Base-by-base conservation (phyloP, 2,113 vertebrate species). In the Hippocampus barbouri region DNA sequence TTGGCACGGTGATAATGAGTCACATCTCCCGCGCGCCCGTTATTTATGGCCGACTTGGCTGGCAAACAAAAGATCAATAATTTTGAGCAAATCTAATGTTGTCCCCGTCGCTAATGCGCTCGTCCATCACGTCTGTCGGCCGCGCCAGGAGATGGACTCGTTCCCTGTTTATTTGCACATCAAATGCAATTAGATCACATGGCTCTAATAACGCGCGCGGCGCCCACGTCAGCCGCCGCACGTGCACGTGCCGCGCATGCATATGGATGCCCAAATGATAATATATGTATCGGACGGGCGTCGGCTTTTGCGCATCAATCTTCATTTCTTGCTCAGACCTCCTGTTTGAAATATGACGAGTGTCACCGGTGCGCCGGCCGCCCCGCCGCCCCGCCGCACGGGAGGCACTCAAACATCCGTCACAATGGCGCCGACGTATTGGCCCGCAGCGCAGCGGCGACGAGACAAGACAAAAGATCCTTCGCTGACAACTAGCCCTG, bases 71-170 rank as follows among this genome's bases (percentile, higher is more conserved):
- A 93, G 93, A 93, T 93, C 93, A 92, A 93, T 93, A 93, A 93
- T 93, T 93, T 93, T 92, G 89, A 93, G 93, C 93, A 93, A 92
- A 93, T 93, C 91, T 92, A 92, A 92, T 93, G 91, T 93, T 92
- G 91, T 93, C 90, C 87, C 89, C 87, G 87, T 84, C 83, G 84
- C 91, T 93, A 93, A 93, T 93, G 92, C 74, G 90, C 89, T 93
- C 91, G 89, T 93, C 91, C 91, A 92, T 93, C 93, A 93, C 88
- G 82, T 86, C 91, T 92, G 92, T 89, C 91, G 91, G 88, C 90
- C 88, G 87, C 87, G 85, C 83, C 89, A 88, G 86, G 89, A 91
- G 91, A 91, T 90, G 91, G 90, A 92, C 90, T 88, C 89, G 89
- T 90, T 90, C 88, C 83, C 86, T 88, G 90, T 89, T 92, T 92